Evolutionary conservation across 2,113 vertebrate genomes (phyloP), one percentile per base, ranked within the genome.

Genomic region (Sceloporus undulatus): DNA sequence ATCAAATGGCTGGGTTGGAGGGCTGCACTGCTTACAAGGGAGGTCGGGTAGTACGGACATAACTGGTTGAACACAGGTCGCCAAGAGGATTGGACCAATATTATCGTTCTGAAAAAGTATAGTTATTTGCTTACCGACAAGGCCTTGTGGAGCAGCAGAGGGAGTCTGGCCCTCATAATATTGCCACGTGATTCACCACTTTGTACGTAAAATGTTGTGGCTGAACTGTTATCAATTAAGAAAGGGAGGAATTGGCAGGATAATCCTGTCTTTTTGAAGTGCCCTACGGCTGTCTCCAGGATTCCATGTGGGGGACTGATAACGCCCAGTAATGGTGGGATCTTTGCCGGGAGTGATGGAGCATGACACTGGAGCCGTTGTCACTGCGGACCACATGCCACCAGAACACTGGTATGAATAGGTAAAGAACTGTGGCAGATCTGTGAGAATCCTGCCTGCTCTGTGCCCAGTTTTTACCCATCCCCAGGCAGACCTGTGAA

Each of bases 221-320:
- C 94, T 90, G 79, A 94, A 91, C 90, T 68, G 89, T 91, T 93
- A 90, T 92, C 81, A 89, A 81, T 94, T 94, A 93, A 91, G 79
- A 88, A 92, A 87, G 79, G 91, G 87, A 82, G 83, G 87, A 48
- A 21, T 21, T 52, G 79, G n/a, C 18, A 18, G 84, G 87, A 74
- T 89, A 93, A 94, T 88, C 85, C 89, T 79, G 84, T 89, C 91
- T 93, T 92, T 82, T 93, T 90, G 89, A 0, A 0, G 2, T 38
- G 88, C 86, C 89, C 91, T 74, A 48, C 34, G 75, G 86, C 79
- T 0, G 0, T 48, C n/a, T 89, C 83, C 56, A 1, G 18, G 79
- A 66, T 9, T 21, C 73, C 0, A 3, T 87, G 88, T 85, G 3
- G 16, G n/a, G 77, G 76, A 78, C 77, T 93, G 92, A 71, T 38